Evolutionary conservation across 2,797 vertebrate species (phyloP), one percentile per base, ranked within the genome.

Genomic region (Peromyscus attwateri): DNA sequence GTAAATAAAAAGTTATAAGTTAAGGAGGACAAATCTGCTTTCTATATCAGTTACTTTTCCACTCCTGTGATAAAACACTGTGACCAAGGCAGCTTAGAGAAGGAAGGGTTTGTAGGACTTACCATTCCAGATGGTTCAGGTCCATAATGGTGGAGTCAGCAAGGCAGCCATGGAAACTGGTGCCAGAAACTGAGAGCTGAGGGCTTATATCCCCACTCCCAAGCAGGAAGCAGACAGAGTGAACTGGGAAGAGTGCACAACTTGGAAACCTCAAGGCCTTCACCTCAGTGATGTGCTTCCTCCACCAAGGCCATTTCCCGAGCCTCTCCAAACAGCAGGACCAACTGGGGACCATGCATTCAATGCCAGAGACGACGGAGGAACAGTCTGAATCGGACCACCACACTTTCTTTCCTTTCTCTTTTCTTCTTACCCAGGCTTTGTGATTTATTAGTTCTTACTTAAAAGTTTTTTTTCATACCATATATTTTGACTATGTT

Each of bases 21-120:
- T 80, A 92, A 92, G 6, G 79, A 79, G 43, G 25, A 77, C 16
- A 82, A 93, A 17, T 71, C 80, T 62, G 52, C 57, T 92, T 92
- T 94, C 21, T 27, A 11, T 6, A 3, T 12, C 25, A 40, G 71
- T 23, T 73, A 40, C 17, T 37, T 70, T n/a, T 71, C 17, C 37
- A 37, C 8, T 71, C 6, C 17, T 8, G 17, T 19, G 70, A 34
- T 37, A n/a, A 71, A 71, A 71, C 70, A 71, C 14, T 17, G 17
- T 37, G 70, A 37, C 17, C n/a, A 37, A 21, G 34, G n/a, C 34
- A 70, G 16, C 14, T 17, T n/a, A 17, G 31, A 68, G 66, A 68
- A 64, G 62, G 23, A 64, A 68, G 66, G 66, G 34, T 70, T 70
- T 34, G n/a, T 70, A 17, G n/a, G n/a, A 17, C 34, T 37, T 6